Evolutionary conservation across 1,140 invertebrate genomes (phyloP), one percentile per base, ranked within the genome.

Genomic region (Drosophila serrata): DNA sequence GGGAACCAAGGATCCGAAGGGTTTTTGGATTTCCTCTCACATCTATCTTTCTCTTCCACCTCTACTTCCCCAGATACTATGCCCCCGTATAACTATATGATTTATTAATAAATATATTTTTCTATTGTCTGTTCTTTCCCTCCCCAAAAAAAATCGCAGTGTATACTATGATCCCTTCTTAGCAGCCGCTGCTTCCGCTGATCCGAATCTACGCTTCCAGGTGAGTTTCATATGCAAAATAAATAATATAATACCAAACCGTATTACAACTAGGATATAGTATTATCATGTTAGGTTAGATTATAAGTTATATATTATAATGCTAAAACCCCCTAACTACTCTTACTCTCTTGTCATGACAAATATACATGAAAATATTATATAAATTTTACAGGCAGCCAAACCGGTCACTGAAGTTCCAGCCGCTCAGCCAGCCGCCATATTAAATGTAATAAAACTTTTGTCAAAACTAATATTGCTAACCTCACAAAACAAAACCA

Each of bases 131-230:
- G 62, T 80, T 56, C 45, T 46, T n/a, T n/a, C n/a, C n/a, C n/a
- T 46, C 24, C 59, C 49, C 2, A 12, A 9, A 15, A 53, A 22
- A 22, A 53, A 91, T 93, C 93, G 92, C 94, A 97, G 97, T 93
- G 96, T 98, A 76, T 98, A 98, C 95, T 98, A 98, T 95, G 98
- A 99, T 95, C 98, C 97, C 82, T 98, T 98, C 95, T 94, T 98
- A 95, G 97, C 97, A 90, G 97, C 97, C 59, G 96, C 97, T 88
- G 96, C 91, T 76, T 86, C 82, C 73, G 95, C 95, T 91, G 96
- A 98, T 94, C 97, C 96, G 78, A 96, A 97, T 93, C 97, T 97
- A 94, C 97, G 97, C 94, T 95, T 99, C 91, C 97, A 98, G 96
- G 91, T 92, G 77, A 92, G 85, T 90, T 12, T 45, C 48, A n/a